Evolutionary conservation across 2,797 vertebrate species (phyloP).

Genomic region (Pipistrellus pipistrellus): DNA sequence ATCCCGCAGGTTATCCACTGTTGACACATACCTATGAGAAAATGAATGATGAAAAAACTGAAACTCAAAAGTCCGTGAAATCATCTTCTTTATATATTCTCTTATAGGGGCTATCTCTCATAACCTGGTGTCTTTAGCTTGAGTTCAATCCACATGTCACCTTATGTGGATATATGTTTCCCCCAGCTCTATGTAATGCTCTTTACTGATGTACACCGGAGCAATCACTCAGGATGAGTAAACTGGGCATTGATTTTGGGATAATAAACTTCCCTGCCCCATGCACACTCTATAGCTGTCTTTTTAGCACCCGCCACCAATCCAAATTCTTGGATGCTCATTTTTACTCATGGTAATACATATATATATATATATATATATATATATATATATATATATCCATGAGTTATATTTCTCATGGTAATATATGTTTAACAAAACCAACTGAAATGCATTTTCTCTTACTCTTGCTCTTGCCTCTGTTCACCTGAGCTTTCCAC

Average conservation of each 20-base stretch:
- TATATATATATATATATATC: background rate
- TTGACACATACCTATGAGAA: slow-evolving; percentile 77
- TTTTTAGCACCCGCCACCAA: background rate
- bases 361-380: background rate
- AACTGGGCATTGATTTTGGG: slow-evolving; percentile 77
- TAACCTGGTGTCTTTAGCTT: slow-evolving; percentile 78
- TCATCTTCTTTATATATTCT: slow-evolving; percentile 82
- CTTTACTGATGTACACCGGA: slow-evolving; percentile 57
- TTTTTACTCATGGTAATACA: background rate
- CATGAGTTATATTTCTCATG: background rate
- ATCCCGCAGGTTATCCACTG: slow-evolving; percentile 68
- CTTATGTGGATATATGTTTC: slow-evolving; percentile 71
- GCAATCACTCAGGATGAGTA: slow-evolving; percentile 78
- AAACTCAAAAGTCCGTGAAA: slow-evolving; percentile 80
- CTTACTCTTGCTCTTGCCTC: background rate
- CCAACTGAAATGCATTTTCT: background rate
- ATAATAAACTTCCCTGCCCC: slow-evolving; percentile 64
- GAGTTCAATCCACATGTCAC: slow-evolving; percentile 80
- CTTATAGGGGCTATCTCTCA: slow-evolving; percentile 78
- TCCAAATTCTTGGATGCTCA: background rate
- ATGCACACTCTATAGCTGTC: background rate
- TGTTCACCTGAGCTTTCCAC: background rate
- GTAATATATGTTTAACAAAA: background rate
- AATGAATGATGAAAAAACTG: slow-evolving; percentile 80
- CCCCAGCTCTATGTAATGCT: slow-evolving; percentile 67